Percentiles rank a stretch among this genome's conserved stretches.
phyloP scores from a whole-genome alignment of 2,888 invertebrate species.

The Clunio marinus region DNA sequence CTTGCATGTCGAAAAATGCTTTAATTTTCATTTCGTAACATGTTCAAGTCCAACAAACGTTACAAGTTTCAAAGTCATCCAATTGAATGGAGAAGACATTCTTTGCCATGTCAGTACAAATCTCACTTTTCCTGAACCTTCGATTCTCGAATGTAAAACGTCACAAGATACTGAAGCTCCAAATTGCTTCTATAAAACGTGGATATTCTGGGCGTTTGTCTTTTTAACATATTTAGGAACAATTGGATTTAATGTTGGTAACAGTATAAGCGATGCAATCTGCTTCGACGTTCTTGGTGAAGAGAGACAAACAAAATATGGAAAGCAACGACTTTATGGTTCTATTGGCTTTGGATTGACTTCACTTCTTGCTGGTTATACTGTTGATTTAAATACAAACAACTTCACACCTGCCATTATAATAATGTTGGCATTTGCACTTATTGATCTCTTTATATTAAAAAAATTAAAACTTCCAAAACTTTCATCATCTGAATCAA shows the following conservation, averaged over 20 bases:
- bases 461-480: slow-evolving; percentile 63
- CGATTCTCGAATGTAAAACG: slow-evolving; percentile 1
- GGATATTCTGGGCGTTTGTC: slow-evolving; percentile 70
- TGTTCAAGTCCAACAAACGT: not conserved
- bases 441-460: slow-evolving; percentile 65
- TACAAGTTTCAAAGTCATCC: not conserved
- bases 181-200: slow-evolving; percentile 56
- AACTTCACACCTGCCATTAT: slow-evolving; percentile 67
- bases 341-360: slow-evolving; percentile 74
- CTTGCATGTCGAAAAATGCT: not conserved
- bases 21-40: slow-evolving; percentile 18
- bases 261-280: slow-evolving; percentile 84
- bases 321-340: slow-evolving; percentile 77
- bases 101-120: slow-evolving; percentile 12
- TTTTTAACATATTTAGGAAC: slow-evolving; percentile 67
- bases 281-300: slow-evolving; percentile 82
- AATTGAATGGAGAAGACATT: not conserved
- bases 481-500: slow-evolving; percentile 63
- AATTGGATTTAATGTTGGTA: slow-evolving; percentile 77
- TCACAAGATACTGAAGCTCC: slow-evolving; percentile 39
- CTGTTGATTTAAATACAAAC: slow-evolving; percentile 62
- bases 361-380: slow-evolving; percentile 66
- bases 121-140: not conserved
- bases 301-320: slow-evolving; percentile 64
- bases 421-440: slow-evolving; percentile 61